phyloP scores from a whole-genome alignment of 2,113 vertebrate genomes.

The Siphamia tubifer region DNA sequence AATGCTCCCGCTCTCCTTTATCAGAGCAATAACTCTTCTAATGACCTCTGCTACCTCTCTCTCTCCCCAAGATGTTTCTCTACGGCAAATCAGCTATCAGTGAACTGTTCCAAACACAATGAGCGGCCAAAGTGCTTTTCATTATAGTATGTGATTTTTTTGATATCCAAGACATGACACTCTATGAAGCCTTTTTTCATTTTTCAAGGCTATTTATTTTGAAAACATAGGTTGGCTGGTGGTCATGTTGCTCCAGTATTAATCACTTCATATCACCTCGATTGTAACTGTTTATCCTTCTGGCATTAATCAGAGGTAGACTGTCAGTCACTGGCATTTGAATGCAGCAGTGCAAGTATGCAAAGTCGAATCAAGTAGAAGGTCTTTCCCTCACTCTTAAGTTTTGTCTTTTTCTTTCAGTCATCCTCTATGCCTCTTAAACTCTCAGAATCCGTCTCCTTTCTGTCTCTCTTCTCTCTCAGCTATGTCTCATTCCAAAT shows the following conservation, averaged over 20 bases:
- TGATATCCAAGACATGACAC: conserved; percentile 30
- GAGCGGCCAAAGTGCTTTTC: conserved; percentile 46
- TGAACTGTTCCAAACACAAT: conserved; percentile 50
- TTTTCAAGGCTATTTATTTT: conserved; percentile 44
- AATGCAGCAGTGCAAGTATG: not conserved
- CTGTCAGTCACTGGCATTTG: not conserved
- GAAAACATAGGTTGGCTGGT: conserved; percentile 39
- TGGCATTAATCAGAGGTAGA: conserved; percentile 9
- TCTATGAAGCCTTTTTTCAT: not conserved
- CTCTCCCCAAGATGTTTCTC: conserved; percentile 31
- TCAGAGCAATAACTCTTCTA: conserved; percentile 77
- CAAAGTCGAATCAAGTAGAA: not conserved
- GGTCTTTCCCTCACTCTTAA: too few relatives aligned
- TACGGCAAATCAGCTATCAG: conserved; percentile 55
- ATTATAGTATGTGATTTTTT: conserved; percentile 26
- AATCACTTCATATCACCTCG: conserved; percentile 32
- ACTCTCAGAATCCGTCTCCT: conserved; percentile 10
- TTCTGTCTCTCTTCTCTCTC: conserved; percentile 11
- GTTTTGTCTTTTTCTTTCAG: not conserved
- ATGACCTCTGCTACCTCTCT: conserved; percentile 73
- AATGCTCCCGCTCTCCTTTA: conserved; percentile 76
- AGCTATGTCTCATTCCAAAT: conserved; percentile 27
- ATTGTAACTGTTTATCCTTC: conserved; percentile 13
- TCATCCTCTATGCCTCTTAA: not conserved
- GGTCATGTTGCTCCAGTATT: conserved; percentile 38